Evolutionary conservation across 1,140 invertebrate species (phyloP).

Genomic region (Acromyrmex charruanus): DNA sequence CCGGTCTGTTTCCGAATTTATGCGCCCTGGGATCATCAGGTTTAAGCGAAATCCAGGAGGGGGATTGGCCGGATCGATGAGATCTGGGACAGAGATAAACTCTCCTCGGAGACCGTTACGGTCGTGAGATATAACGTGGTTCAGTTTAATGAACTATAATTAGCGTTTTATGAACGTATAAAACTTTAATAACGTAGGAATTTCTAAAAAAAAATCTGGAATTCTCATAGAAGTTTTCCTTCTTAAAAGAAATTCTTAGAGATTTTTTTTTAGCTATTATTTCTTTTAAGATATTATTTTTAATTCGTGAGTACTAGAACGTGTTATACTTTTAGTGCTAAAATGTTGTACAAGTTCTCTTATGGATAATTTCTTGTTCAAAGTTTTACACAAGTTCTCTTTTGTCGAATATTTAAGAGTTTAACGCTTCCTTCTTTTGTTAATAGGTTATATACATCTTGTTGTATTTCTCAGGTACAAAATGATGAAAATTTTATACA

Average conservation of each 20-base stretch:
- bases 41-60: conserved; percentile 1
- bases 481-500: neutral
- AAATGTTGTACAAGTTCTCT: neutral
- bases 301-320: neutral
- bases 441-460: neutral
- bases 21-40: neutral
- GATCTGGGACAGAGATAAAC: neutral
- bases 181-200: neutral
- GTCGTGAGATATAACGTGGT: conserved; percentile 2
- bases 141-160: conserved; percentile 9
- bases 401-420: neutral
- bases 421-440: neutral
- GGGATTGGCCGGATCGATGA: neutral
- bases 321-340: neutral
- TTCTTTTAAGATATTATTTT: neutral
- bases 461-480: neutral
- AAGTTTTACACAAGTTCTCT: neutral
- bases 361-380: neutral
- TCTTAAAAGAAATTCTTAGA: neutral
- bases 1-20: conserved; percentile 17
- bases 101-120: neutral
- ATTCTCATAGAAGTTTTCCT: neutral
- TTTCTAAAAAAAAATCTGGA: neutral
- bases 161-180: neutral
- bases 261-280: neutral